Percentiles rank a stretch among this genome's conserved stretches.
Evolutionary conservation across 2,113 vertebrate species (phyloP).

Genomic region (Setophaga kirtlandii): DNA sequence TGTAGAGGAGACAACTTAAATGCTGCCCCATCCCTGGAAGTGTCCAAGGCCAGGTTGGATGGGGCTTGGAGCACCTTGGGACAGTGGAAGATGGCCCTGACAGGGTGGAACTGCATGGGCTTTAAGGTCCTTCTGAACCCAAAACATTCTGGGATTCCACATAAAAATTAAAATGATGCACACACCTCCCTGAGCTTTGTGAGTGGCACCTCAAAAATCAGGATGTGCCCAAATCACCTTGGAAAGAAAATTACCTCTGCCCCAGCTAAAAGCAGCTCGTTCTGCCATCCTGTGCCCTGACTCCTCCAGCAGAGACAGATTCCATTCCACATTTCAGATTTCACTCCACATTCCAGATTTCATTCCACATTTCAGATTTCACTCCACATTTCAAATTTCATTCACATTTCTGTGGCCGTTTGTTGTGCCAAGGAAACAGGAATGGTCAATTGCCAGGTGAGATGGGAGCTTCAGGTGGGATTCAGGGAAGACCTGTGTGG

Average conservation of each 20-base stretch:
- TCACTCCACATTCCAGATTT: background rate
- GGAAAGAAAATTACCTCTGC: background rate
- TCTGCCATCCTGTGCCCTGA: background rate
- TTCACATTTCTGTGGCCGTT: background rate
- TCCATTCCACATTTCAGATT: no score
- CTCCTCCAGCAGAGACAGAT: background rate
- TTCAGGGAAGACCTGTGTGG: background rate
- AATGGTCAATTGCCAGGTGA: background rate
- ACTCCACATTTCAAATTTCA: no score
- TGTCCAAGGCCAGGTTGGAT: background rate
- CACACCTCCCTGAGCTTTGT: background rate
- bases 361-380: no score
- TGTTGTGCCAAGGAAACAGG: background rate
- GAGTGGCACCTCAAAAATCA: background rate
- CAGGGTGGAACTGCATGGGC: background rate
- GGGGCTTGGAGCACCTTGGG: no score
- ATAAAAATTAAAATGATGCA: rapidly evolving
- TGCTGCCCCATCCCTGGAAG: background rate
- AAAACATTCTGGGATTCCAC: background rate
- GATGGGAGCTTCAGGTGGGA: background rate
- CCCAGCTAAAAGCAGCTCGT: rapidly evolving
- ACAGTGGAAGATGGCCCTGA: background rate
- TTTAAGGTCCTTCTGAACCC: background rate
- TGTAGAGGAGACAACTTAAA: background rate
- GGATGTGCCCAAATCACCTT: background rate